Percentiles rank a stretch among this genome's conserved stretches.
Conservation (phyloP, 2,113 vertebrate genomes). For the Sapajus apella region DNA sequence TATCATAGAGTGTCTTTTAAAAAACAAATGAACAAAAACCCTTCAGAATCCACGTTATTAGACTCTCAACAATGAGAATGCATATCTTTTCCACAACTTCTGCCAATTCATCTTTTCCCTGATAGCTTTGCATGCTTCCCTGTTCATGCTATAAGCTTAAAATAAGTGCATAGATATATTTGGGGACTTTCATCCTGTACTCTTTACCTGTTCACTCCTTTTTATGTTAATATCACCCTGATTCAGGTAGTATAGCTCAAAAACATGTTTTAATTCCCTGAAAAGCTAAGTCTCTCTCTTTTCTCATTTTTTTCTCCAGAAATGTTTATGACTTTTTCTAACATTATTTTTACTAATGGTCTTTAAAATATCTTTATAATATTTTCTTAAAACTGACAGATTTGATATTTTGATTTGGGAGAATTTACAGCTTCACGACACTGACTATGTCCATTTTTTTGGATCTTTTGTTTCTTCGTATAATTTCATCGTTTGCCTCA, state of each 20-base stretch:
- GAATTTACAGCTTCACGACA: neutral
- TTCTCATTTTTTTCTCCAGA: neutral
- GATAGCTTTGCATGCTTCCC: neutral
- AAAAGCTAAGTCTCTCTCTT: neutral
- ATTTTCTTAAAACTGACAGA: neutral
- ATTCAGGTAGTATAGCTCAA: neutral
- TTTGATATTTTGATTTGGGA: neutral
- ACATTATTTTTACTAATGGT: neutral
- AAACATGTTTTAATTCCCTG: neutral
- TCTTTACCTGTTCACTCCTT: neutral
- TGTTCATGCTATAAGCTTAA: neutral
- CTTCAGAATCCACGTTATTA: neutral
- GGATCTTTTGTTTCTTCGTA: neutral
- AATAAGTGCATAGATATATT: neutral
- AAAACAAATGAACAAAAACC: neutral
- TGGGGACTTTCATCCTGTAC: neutral
- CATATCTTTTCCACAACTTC: neutral
- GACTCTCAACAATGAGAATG: neutral
- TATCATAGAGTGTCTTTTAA: too few species aligned
- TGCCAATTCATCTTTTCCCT: neutral
- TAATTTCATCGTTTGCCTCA: neutral
- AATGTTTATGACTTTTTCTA: neutral
- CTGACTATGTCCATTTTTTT: neutral
- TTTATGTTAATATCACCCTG: neutral
- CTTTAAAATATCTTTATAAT: neutral